phyloP scores from a whole-genome alignment of 2,113 vertebrate species.

The Corythornis madagascariensis region DNA sequence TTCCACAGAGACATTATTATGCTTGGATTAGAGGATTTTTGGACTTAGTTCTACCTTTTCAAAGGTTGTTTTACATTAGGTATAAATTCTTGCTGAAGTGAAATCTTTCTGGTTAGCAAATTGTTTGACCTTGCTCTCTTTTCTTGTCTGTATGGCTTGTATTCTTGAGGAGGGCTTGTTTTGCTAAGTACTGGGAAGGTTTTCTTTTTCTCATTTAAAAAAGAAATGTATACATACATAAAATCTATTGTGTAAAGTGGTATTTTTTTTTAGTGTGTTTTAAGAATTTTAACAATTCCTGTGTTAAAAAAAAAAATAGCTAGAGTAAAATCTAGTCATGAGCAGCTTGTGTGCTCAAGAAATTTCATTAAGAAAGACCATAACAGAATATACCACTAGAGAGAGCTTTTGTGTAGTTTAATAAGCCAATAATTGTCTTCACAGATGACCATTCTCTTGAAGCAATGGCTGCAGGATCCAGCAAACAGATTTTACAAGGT shows the following conservation, averaged over 20 bases:
- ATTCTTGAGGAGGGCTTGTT: neutral
- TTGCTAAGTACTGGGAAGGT: neutral
- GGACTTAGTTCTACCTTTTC: neutral
- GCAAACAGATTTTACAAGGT: conserved; percentile 98
- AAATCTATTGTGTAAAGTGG: neutral
- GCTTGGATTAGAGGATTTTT: neutral
- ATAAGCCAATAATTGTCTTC: conserved; percentile 56
- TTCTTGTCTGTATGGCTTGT: neutral
- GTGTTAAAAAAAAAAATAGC: neutral
- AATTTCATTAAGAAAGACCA: neutral
- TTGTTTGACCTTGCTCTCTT: neutral
- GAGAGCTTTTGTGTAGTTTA: conserved; percentile 34
- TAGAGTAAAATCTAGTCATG: neutral
- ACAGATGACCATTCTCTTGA: conserved; percentile 82
- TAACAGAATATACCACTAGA: neutral
- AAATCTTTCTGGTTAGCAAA: neutral
- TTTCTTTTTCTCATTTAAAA: neutral
- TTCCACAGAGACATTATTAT: neutral
- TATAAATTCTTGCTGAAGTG: neutral
- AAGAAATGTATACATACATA: neutral
- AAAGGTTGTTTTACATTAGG: neutral
- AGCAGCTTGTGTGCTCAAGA: neutral
- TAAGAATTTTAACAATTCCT: neutral
- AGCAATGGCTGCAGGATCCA: conserved; percentile 82
- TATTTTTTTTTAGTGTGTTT: neutral